phyloP scores from a whole-genome alignment of 2,888 invertebrate genomes.

The Meghimatium bilineatum region DNA sequence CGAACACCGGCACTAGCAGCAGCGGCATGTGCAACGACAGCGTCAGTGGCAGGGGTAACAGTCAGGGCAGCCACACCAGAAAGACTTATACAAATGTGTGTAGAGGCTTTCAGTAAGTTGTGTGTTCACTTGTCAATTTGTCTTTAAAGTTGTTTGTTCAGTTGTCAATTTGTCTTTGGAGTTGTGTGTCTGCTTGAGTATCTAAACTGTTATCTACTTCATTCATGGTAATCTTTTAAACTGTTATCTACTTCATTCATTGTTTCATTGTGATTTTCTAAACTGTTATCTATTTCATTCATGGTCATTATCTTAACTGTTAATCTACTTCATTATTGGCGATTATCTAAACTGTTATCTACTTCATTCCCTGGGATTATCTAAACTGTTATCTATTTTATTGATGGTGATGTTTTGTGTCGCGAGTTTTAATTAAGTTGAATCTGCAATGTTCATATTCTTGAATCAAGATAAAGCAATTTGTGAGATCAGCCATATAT shows the following conservation, averaged over 20 bases:
- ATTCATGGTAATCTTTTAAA: not conserved
- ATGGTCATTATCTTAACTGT: no score
- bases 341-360: no score
- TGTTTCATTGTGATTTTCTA: no score
- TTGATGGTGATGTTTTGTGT: no score
- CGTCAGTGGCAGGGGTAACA: slow-evolving; percentile 31
- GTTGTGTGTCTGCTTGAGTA: not conserved
- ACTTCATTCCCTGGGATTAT: no score
- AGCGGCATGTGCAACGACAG: not conserved
- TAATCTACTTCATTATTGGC: no score
- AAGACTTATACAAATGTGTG: slow-evolving; percentile 76
- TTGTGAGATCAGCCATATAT: no score
- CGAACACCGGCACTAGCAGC: slow-evolving; percentile 39
- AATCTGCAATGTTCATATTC: no score
- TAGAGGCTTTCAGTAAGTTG: slow-evolving; percentile 77
- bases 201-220: not conserved
- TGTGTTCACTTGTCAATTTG: not conserved
- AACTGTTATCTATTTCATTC: no score
- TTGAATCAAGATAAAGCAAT: no score
- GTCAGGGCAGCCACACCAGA: slow-evolving; percentile 74
- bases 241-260: not conserved
- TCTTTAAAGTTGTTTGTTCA: not conserved
- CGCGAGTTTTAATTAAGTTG: no score
- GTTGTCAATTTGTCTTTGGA: not conserved
- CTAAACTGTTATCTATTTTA: no score